Conservation (phyloP, 1,140 invertebrate species). For the Lepidotrigona ventralis region DNA sequence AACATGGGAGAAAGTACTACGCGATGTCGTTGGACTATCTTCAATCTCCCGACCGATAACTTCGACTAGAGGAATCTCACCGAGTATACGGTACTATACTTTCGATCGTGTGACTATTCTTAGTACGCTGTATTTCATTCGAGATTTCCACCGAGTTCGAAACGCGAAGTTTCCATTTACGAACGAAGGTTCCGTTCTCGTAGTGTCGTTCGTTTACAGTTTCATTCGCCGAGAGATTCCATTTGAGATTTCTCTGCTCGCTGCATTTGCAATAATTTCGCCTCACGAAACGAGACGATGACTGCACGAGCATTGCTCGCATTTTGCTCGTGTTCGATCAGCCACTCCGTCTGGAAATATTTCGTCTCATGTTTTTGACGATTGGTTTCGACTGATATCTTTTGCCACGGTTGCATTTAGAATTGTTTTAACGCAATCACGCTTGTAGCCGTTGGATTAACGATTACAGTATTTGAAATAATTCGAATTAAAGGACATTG, state of each 20-base stretch:
- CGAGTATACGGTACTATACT: not conserved
- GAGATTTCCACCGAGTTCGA: conserved; percentile 4
- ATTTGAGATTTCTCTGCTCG: not conserved
- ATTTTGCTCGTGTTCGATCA: not conserved
- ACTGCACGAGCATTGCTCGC: no score
- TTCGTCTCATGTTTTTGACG: not conserved
- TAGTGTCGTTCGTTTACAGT: not conserved
- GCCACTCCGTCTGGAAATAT: not conserved
- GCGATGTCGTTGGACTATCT: conserved; percentile 16
- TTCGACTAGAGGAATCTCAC: not conserved
- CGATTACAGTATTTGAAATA: not conserved
- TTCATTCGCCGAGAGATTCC: conserved; percentile 4
- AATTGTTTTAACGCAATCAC: not conserved
- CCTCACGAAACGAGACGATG: no score
- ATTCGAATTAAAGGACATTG: not conserved
- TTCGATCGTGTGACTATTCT: not conserved
- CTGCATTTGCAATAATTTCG: conserved; percentile 13
- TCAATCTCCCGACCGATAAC: conserved; percentile 36
- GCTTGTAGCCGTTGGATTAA: not conserved
- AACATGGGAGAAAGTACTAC: conserved; percentile 41
- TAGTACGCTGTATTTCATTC: not conserved
- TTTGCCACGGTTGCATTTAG: not conserved
- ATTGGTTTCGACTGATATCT: not conserved
- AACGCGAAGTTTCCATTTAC: not conserved
- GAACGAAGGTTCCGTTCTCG: not conserved